Evolutionary conservation across 2,113 vertebrate species (phyloP), one percentile per base, ranked within the genome.

Genomic region (Ovis canadensis): DNA sequence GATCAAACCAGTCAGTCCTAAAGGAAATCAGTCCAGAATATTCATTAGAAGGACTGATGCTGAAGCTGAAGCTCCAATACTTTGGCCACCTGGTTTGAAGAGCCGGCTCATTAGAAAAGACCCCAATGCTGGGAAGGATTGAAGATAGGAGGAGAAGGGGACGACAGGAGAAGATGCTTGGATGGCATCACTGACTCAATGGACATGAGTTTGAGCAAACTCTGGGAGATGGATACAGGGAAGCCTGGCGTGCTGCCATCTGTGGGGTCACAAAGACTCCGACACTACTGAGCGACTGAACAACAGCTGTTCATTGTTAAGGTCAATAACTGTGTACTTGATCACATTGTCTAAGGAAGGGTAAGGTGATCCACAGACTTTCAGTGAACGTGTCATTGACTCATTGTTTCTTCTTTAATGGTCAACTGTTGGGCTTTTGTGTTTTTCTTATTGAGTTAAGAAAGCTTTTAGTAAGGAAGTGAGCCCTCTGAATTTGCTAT

Each of bases 171-270:
- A 10, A 71, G 19, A 23, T 71, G n/a, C 19, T 71, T 71, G 19
- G n/a, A 40, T 23, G 67, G n/a, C 67, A 71, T 71, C 67, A 40
- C n/a, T 71, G 67, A 71, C 67, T 71, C 67, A 23, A 23, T 23
- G n/a, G 67, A 71, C 19, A 23, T 71, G 19, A 71, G 19, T 71
- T 12, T 71, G 67, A 40, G 67, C 9, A 40, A 40, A 23, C 67
- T 71, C 67, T 40, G 67, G n/a, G n/a, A 71, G 67, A 71, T 6
- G 67, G 67, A 23, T 71, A 23, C n/a, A 23, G 10, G n/a, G n/a
- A 71, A 71, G 67, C 19, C n/a, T 71, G 67, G 19, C 0, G 0
- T 71, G 67, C 19, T 71, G n/a, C n/a, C 10, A 0, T 71, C 19
- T 10, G 1, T 6, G 19, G 67, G 10, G 19, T 13, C n/a, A 40